These are phyloP conservation scores for Pocillopora grandis DNA, from an alignment of 92 coral and sea anemone species.

Conservation along the genomic window DNA sequence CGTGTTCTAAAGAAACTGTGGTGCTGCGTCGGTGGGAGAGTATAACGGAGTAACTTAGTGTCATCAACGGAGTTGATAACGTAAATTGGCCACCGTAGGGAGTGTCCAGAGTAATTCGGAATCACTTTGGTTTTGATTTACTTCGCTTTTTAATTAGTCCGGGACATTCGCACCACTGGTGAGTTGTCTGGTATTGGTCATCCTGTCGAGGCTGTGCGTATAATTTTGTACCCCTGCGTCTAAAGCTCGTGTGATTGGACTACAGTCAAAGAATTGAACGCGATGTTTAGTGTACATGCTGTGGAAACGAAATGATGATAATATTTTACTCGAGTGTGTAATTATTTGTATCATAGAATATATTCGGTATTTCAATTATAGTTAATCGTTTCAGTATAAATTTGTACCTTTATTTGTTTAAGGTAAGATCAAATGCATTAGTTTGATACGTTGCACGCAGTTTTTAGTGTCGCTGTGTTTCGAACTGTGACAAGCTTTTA, in stretches of 20 bases:
- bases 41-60: too few relatives aligned
- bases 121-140: too few relatives aligned
- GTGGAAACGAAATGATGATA: background rate
- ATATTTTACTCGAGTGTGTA: background rate
- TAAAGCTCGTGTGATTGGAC: background rate
- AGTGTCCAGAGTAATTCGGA: too few relatives aligned
- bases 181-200: background rate
- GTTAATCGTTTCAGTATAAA: background rate
- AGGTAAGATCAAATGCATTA: background rate
- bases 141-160: too few relatives aligned
- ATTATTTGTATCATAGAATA: background rate
- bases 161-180: too few relatives aligned
- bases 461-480: background rate
- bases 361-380: background rate
- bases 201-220: background rate
- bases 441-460: background rate
- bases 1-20: too few relatives aligned
- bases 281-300: background rate
- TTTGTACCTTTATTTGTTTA: background rate
- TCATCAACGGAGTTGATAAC: too few relatives aligned
- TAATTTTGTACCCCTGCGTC: background rate
- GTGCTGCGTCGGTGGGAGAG: too few relatives aligned
- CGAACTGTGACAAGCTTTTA: background rate
- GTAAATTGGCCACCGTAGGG: too few relatives aligned
- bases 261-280: background rate